Conservation (phyloP, 2,113 vertebrate species). For the Cyprinodon tularosa region DNA sequence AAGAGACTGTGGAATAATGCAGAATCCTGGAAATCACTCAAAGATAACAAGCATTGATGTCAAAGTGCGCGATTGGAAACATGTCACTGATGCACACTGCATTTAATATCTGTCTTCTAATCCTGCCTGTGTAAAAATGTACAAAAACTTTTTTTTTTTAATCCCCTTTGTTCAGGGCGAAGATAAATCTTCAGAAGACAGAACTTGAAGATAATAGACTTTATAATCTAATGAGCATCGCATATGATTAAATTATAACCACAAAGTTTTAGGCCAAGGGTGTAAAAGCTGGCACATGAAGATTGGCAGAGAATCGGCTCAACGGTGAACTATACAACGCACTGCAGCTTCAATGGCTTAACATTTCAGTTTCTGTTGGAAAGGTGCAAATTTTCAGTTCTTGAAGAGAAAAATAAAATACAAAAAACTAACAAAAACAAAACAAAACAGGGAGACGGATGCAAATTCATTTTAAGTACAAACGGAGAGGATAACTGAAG, state of each 20-base stretch:
- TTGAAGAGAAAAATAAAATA: constrained; percentile 30
- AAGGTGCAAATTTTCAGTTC: constrained; percentile 21
- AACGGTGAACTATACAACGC: background rate
- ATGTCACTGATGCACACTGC: background rate
- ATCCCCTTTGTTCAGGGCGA: background rate
- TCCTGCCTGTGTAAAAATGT: constrained; percentile 51
- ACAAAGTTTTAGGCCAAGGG: constrained; percentile 21
- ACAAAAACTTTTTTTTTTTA: constrained; percentile 22
- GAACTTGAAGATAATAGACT: background rate
- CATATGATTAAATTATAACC: constrained; percentile 7
- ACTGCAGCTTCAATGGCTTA: constrained; percentile 2
- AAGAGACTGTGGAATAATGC: constrained; percentile 1
- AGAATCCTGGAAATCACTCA: constrained; percentile 5
- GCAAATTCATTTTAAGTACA: constrained; percentile 42
- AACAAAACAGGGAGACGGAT: constrained; percentile 28
- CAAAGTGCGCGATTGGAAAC: background rate
- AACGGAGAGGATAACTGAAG: constrained; percentile 31
- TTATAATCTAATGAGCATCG: constrained; percentile 27
- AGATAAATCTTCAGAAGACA: background rate
- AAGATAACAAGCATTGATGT: background rate
- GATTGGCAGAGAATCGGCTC: constrained; percentile 16
- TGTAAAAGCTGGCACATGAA: constrained; percentile 26
- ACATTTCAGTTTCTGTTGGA: constrained; percentile 14
- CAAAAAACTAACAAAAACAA: background rate
- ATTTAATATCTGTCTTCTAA: background rate